Evolutionary conservation across 2,797 vertebrate species (phyloP).

Genomic region (Poeciliopsis presidionis): DNA sequence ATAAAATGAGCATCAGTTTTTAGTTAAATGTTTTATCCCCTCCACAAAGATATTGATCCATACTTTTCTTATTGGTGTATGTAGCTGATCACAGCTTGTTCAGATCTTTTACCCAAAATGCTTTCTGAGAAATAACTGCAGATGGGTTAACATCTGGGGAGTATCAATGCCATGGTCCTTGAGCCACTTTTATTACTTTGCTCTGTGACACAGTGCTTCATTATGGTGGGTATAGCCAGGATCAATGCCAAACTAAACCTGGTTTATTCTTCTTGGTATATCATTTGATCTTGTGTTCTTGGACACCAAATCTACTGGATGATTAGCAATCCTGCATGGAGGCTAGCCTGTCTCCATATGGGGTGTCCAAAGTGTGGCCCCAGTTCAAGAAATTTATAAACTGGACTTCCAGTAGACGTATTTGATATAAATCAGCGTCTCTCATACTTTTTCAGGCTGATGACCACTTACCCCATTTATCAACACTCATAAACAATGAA

Average conservation of each 20-base stretch:
- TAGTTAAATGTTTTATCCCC: background rate
- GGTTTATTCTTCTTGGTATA: background rate
- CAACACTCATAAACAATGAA: too few relatives aligned
- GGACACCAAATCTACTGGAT: background rate
- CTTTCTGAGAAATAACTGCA: background rate
- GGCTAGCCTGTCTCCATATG: background rate
- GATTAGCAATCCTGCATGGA: background rate
- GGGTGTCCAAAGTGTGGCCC: too few relatives aligned
- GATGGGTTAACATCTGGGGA: background rate
- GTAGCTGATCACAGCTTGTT: background rate
- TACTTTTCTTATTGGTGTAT: background rate
- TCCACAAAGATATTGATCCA: background rate
- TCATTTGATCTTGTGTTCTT: background rate
- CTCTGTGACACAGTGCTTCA: background rate
- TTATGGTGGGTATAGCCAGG: background rate
- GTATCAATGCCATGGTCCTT: background rate
- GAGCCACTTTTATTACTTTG: background rate
- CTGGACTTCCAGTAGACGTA: too few relatives aligned
- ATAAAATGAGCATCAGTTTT: background rate
- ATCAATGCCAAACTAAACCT: background rate
- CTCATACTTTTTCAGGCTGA: too few relatives aligned
- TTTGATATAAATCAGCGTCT: too few relatives aligned
- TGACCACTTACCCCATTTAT: too few relatives aligned
- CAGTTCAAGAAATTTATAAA: too few relatives aligned
- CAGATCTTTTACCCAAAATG: background rate